Conservation (phyloP, 2,113 vertebrate genomes). For the Cheirogaleus medius region DNA sequence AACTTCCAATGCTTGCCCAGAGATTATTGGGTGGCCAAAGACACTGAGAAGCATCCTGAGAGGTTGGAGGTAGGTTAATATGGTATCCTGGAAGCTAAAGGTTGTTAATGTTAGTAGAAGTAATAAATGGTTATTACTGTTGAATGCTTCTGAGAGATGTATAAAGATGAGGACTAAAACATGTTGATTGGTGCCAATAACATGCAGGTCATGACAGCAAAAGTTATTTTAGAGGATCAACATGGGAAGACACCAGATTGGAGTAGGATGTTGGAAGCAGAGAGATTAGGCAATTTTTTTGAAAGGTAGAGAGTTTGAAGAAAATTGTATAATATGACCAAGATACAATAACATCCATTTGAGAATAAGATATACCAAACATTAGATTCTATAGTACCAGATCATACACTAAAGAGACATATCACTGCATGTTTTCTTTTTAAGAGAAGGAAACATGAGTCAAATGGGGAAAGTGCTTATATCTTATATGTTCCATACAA, state of each 20-base stretch:
- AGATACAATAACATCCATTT: background rate
- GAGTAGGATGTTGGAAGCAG: background rate
- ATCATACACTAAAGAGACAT: background rate
- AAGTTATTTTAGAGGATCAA: background rate
- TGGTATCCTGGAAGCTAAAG: background rate
- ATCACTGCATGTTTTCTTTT: background rate
- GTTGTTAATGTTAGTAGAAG: background rate
- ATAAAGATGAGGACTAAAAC: background rate
- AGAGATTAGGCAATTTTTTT: background rate
- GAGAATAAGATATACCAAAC: background rate
- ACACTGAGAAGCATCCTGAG: background rate
- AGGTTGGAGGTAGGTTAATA: background rate
- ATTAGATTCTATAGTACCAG: constrained; percentile 3
- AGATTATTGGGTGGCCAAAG: background rate
- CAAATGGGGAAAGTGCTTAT: background rate
- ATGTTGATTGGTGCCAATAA: background rate
- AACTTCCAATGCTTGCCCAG: background rate
- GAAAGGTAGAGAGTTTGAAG: background rate
- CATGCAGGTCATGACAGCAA: background rate
- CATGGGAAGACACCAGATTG: background rate
- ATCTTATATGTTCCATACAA: background rate
- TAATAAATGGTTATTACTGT: background rate
- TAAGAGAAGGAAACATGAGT: background rate
- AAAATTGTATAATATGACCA: background rate
- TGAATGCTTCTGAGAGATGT: background rate